A percentile compares a stretch with the other conserved stretches of the same genome.
Conservation (phyloP, 2,797 vertebrate species). For the Pangasius djambal region DNA sequence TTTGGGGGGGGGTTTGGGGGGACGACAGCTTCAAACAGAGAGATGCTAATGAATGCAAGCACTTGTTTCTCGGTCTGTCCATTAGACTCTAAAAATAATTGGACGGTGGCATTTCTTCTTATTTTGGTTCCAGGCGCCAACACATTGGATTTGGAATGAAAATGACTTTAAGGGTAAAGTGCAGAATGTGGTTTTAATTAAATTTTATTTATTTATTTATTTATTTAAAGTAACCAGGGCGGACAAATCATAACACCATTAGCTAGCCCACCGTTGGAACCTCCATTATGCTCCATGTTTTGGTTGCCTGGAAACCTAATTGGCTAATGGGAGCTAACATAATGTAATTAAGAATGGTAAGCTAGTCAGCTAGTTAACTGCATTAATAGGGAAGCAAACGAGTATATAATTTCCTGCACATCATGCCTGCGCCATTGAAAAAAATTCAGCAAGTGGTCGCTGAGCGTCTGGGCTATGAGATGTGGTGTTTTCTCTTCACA, state of each 20-base stretch:
- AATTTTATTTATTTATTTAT: too few species aligned
- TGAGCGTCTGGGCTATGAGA: too few species aligned
- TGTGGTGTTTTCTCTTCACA: background rate
- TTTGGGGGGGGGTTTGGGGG: too few species aligned
- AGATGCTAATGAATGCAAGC: background rate
- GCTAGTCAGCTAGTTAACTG: background rate
- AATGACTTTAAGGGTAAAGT: background rate
- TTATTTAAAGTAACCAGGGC: background rate
- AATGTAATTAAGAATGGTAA: background rate
- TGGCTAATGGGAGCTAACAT: background rate
- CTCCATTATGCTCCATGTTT: background rate
- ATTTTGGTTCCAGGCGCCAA: background rate
- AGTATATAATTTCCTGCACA: background rate
- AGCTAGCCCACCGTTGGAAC: background rate
- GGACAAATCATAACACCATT: background rate
- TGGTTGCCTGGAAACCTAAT: background rate
- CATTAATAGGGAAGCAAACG: background rate
- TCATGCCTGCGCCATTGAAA: background rate
- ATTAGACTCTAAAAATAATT: background rate
- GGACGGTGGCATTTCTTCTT: background rate
- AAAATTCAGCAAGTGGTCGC: background rate
- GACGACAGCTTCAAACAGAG: background rate
- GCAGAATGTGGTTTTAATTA: background rate
- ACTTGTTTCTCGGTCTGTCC: background rate
- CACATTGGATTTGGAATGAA: background rate